Conservation (phyloP, 2,113 vertebrate species). For the Eubucco bourcierii region DNA sequence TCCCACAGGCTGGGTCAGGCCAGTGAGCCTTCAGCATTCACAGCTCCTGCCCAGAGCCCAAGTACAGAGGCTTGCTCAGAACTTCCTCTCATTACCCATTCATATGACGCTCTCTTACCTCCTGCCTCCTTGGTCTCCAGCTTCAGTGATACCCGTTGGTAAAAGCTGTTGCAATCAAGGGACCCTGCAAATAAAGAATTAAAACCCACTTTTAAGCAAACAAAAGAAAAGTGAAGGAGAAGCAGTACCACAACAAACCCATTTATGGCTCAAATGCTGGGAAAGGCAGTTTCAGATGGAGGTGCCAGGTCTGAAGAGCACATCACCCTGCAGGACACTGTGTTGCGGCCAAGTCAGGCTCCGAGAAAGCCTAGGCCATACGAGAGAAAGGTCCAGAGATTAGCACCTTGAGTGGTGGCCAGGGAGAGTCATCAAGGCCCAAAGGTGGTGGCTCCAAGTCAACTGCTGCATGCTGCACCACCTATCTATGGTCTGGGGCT, state of each 20-base stretch:
- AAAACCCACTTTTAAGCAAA: not conserved
- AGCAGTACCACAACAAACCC: not conserved
- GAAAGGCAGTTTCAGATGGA: not conserved
- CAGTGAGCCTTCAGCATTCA: not conserved
- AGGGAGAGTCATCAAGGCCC: not conserved
- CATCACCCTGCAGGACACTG: not conserved
- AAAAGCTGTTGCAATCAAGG: constrained; percentile 99
- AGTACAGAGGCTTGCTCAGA: not conserved
- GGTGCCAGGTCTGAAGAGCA: not conserved
- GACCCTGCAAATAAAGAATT: constrained; percentile 81
- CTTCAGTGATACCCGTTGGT: constrained; percentile 99
- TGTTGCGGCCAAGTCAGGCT: rapidly evolving
- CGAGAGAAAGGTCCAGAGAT: not conserved
- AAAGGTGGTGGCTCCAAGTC: not conserved
- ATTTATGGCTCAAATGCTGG: not conserved
- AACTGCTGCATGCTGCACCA: not conserved
- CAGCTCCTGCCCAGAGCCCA: not conserved
- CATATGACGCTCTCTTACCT: constrained; percentile 73
- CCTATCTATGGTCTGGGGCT: not conserved
- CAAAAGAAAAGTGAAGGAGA: not conserved
- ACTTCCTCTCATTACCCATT: not conserved
- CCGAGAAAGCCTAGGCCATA: not conserved
- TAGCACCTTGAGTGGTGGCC: not conserved
- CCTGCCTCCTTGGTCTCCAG: constrained; percentile 77
- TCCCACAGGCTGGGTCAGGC: not conserved